These are phyloP conservation scores for Pasiphila rectangulata DNA, from an alignment of 2,888 invertebrate species.

Conservation along the genomic window DNA sequence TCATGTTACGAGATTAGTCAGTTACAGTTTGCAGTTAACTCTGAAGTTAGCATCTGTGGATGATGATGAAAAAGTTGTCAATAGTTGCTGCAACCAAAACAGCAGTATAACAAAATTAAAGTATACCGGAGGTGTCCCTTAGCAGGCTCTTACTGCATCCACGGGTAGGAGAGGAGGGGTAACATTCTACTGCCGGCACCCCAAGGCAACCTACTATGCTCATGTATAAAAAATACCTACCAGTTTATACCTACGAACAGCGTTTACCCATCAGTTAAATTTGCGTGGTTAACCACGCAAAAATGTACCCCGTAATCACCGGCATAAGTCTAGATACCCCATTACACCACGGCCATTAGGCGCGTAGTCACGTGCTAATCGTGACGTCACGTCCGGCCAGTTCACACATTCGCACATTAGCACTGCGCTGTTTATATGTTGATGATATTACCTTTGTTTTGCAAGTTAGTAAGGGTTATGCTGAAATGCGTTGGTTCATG, in stretches of 20 bases:
- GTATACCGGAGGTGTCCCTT: no score
- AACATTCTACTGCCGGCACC: no score
- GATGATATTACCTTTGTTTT: constrained; percentile 11
- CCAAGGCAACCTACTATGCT: constrained; percentile 1
- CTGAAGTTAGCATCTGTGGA: not conserved
- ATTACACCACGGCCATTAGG: constrained; percentile 40
- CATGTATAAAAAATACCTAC: no score
- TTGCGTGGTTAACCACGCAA: no score
- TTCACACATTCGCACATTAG: constrained; percentile 59
- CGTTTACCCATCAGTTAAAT: no score
- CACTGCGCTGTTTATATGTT: constrained; percentile 34
- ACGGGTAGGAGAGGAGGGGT: constrained; percentile 10
- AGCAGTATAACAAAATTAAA: not conserved
- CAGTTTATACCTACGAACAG: no score
- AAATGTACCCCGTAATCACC: no score
- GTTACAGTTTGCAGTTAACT: not conserved
- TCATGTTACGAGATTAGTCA: constrained; percentile 36
- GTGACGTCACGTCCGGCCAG: constrained; percentile 54
- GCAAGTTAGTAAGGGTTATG: not conserved
- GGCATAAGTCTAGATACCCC: not conserved
- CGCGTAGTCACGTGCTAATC: constrained; percentile 58
- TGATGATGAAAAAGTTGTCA: not conserved
- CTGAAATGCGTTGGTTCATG: no score
- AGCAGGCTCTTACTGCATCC: no score
- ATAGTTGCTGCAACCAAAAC: not conserved